phyloP scores from a whole-genome alignment of 2,797 vertebrate species.

The Phataginus tricuspis region DNA sequence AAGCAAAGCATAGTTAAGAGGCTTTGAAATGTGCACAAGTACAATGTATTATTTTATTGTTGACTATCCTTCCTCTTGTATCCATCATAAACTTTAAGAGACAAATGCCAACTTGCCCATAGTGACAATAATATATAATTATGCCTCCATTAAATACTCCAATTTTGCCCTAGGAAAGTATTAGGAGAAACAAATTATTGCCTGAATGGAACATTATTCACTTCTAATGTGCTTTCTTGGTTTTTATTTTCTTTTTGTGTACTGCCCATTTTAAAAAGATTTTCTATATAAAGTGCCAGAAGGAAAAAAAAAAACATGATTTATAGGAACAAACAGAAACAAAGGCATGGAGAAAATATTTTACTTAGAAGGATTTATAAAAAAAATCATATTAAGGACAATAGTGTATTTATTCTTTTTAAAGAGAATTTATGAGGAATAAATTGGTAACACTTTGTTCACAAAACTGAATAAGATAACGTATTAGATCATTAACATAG shows the following conservation, averaged over 20 bases:
- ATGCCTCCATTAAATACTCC: constrained; percentile 21
- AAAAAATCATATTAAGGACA: not conserved
- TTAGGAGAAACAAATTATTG: constrained; percentile 16
- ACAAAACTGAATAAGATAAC: constrained; percentile 38
- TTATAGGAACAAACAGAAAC: not conserved
- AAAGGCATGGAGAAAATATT: not conserved
- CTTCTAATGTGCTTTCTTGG: not conserved
- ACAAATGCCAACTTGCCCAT: not conserved
- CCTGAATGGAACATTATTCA: not conserved
- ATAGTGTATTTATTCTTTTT: not conserved
- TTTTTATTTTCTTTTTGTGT: not conserved
- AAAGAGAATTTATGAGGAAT: not conserved
- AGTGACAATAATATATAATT: not conserved
- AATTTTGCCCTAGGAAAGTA: not conserved
- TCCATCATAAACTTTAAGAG: not conserved
- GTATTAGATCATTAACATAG: not conserved
- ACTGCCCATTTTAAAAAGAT: not conserved
- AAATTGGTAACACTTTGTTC: constrained; percentile 23
- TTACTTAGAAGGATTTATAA: not conserved
- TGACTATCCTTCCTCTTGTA: not conserved
- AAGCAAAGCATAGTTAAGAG: not conserved
- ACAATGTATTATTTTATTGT: not conserved
- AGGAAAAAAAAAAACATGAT: not conserved
- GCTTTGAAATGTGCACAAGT: not conserved
- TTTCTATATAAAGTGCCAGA: not conserved